Evolutionary conservation across 2,888 invertebrate genomes (phyloP).

Genomic region (Euclidia mi): DNA sequence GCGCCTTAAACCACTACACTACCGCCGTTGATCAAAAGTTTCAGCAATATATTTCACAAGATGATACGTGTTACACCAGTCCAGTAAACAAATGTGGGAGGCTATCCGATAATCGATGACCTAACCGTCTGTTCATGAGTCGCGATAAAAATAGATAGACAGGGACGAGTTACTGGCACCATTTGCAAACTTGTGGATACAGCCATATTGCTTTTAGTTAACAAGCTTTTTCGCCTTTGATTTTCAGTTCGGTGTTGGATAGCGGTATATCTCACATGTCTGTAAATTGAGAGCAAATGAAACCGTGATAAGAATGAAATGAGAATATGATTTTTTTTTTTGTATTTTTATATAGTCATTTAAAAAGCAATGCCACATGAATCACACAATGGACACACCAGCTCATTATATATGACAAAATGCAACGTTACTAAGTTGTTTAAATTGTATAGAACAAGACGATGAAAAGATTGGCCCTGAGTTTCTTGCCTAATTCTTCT

Average conservation of each 20-base stretch:
- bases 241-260: conserved; percentile 1
- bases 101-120: conserved; percentile 47
- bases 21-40: no score
- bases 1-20: no score
- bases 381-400: no score
- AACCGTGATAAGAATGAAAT: neutral
- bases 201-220: conserved; percentile 1
- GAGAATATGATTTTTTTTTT: no score
- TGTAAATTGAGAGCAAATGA: neutral
- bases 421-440: no score
- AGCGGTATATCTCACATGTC: no score
- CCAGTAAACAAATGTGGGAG: conserved; percentile 7
- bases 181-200: conserved; percentile 17
- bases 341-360: no score
- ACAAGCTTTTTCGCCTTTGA: conserved; percentile 6
- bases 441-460: no score
- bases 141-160: conserved; percentile 52
- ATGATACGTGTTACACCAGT: neutral
- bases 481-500: no score
- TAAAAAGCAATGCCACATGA: no score
- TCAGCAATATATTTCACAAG: neutral
- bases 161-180: conserved; percentile 9
- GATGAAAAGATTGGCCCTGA: no score
- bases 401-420: no score
- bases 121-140: conserved; percentile 53